A percentile compares a stretch with the other conserved stretches of the same genome.
Evolutionary conservation across 2,113 vertebrate genomes (phyloP).

Genomic region (Grantiella picta): DNA sequence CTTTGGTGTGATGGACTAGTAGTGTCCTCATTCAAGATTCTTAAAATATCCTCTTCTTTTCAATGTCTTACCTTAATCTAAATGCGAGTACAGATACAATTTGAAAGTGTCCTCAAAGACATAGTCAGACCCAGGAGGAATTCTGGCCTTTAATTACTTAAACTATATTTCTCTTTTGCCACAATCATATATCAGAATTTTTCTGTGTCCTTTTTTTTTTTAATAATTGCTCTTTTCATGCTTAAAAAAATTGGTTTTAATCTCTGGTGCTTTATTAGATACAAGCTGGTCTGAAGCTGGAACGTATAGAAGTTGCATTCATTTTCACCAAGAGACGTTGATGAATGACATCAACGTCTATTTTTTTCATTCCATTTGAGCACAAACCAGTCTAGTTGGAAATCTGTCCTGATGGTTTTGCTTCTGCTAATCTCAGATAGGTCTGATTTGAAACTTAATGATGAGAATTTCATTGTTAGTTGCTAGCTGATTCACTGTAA

Average conservation of each 20-base stretch:
- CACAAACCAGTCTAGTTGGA: neutral
- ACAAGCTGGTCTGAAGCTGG: neutral
- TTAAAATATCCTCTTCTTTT: neutral
- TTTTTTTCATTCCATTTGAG: neutral
- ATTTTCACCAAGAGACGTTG: neutral
- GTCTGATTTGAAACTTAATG: neutral
- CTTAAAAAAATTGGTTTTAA: neutral
- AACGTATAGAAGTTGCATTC: neutral
- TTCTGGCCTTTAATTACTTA: neutral
- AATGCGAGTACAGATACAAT: neutral
- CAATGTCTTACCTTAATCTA: neutral
- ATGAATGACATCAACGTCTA: neutral
- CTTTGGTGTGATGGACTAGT: neutral
- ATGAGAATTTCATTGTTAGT: neutral
- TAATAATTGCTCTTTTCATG: neutral
- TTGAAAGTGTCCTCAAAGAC: neutral
- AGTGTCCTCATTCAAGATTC: neutral
- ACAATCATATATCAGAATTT: neutral
- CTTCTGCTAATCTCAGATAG: neutral
- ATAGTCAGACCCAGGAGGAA: neutral
- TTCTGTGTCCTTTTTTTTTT: neutral
- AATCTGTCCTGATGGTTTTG: neutral
- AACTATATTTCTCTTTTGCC: too few relatives aligned
- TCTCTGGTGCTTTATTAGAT: neutral
- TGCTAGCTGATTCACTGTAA: neutral